A percentile compares a stretch with the other conserved stretches of the same genome.
Evolutionary conservation across 2,888 invertebrate genomes (phyloP).

Genomic region (Drosophila demipolita): DNA sequence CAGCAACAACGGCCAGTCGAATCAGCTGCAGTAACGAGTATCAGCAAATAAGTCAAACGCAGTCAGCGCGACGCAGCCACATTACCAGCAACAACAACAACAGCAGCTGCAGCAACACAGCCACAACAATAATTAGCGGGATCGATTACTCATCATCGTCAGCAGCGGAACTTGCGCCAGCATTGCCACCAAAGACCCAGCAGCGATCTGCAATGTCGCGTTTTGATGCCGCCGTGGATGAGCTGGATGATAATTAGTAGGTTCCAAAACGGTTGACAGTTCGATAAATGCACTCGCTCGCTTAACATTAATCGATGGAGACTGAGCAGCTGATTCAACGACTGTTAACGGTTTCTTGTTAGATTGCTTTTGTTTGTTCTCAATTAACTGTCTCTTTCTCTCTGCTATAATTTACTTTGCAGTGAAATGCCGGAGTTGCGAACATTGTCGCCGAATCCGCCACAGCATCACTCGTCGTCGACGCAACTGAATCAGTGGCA

Average conservation of each 20-base stretch:
- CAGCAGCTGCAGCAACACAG: conserved; percentile 19
- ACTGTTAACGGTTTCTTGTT: background rate
- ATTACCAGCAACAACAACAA: conserved; percentile 39
- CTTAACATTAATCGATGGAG: background rate
- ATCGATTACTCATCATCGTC: conserved; percentile 41
- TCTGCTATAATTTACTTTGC: conserved; percentile 8
- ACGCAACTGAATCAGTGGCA: conserved; percentile 78
- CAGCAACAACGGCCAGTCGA: conserved; percentile 45
- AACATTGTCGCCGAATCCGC: conserved; percentile 64
- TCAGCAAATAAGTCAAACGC: conserved; percentile 59
- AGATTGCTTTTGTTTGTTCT: background rate
- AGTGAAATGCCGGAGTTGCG: conserved; percentile 85
- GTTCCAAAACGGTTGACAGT: conserved; percentile 19
- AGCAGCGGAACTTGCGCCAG: conserved; percentile 60
- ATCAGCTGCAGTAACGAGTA: conserved; percentile 59
- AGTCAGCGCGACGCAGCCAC: conserved; percentile 49
- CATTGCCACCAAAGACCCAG: conserved; percentile 67
- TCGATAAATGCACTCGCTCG: background rate
- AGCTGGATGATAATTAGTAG: conserved; percentile 85
- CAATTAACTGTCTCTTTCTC: background rate
- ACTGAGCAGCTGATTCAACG: background rate
- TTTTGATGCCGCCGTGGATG: conserved; percentile 89
- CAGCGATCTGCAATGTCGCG: conserved; percentile 84
- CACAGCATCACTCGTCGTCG: conserved; percentile 51
- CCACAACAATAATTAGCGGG: conserved; percentile 36